These are phyloP conservation scores for Tetropium fuscum DNA, from an alignment of 2,888 invertebrate species.

Conservation along the genomic window DNA sequence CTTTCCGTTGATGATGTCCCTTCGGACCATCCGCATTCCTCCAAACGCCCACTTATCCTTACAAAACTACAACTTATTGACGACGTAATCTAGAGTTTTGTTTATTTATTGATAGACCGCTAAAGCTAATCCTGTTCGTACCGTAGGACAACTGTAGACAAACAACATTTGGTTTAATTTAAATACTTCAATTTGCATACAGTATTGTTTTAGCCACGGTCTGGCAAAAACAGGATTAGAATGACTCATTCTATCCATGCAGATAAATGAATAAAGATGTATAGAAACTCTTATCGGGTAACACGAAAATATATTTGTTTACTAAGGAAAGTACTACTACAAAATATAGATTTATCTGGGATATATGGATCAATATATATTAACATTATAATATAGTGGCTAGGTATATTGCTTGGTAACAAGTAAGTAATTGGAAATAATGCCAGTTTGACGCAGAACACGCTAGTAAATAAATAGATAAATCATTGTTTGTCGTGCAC, in stretches of 20 bases:
- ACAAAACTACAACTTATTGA: conserved; percentile 35
- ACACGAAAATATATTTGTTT: too few species aligned
- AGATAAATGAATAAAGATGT: conserved; percentile 2
- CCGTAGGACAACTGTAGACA: conserved; percentile 19
- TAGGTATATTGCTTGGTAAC: too few species aligned
- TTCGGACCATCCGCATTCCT: conserved; percentile 52
- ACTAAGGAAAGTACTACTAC: too few species aligned
- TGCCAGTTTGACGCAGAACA: too few species aligned
- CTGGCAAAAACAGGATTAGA: conserved; percentile 23
- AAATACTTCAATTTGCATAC: conserved; percentile 28
- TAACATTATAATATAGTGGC: too few species aligned
- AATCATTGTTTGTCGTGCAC: too few species aligned
- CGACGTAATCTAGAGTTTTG: conserved; percentile 21
- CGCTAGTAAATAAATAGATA: too few species aligned
- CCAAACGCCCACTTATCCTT: conserved; percentile 42
- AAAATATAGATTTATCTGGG: too few species aligned
- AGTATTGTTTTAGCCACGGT: conserved; percentile 27
- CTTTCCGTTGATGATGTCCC: conserved; percentile 64
- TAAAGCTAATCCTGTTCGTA: conserved; percentile 18
- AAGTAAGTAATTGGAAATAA: too few species aligned
- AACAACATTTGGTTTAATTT: conserved; percentile 25
- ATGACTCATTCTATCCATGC: conserved; percentile 5
- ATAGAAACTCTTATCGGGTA: too few species aligned
- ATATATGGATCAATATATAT: too few species aligned
- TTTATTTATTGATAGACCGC: conserved; percentile 27